Evolutionary conservation across 2,888 invertebrate genomes (phyloP).

Genomic region (Epistrophella euchroma): DNA sequence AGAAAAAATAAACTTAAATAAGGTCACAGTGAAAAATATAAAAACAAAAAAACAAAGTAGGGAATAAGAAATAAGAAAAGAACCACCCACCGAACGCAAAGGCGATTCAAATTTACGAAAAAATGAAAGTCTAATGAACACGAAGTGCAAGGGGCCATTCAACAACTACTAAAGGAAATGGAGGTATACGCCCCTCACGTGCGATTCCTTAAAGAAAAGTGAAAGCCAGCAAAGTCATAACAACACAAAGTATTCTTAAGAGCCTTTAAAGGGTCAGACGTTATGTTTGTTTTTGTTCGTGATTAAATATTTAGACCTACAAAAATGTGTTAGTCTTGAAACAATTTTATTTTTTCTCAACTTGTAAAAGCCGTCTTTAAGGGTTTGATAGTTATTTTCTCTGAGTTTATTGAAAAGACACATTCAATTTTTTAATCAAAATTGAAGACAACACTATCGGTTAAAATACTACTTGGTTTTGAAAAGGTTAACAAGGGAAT

Average conservation of each 20-base stretch:
- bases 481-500: slow-evolving; percentile 21
- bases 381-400: background rate
- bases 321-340: slow-evolving; percentile 35
- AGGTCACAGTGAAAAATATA: slow-evolving; percentile 31
- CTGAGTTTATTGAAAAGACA: background rate
- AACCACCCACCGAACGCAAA: slow-evolving; percentile 38
- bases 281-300: slow-evolving; percentile 54
- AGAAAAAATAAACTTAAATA: slow-evolving; percentile 19
- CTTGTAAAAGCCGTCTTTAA: background rate
- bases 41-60: background rate
- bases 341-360: background rate
- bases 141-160: slow-evolving; percentile 52
- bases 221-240: slow-evolving; percentile 55
- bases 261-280: background rate
- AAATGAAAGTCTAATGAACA: slow-evolving; percentile 72
- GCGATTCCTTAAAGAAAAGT: slow-evolving; percentile 66
- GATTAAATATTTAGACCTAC: slow-evolving; percentile 74
- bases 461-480: background rate
- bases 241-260: slow-evolving; percentile 12
- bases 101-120: slow-evolving; percentile 40
- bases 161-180: slow-evolving; percentile 4
- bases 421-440: slow-evolving; percentile 2
- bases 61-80: background rate
- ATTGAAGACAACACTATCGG: background rate
- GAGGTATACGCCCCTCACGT: slow-evolving; percentile 20